Percentiles rank a stretch among this genome's conserved stretches.
Conservation (phyloP, 1,140 invertebrate species). For the Cyclargus thomasi region DNA sequence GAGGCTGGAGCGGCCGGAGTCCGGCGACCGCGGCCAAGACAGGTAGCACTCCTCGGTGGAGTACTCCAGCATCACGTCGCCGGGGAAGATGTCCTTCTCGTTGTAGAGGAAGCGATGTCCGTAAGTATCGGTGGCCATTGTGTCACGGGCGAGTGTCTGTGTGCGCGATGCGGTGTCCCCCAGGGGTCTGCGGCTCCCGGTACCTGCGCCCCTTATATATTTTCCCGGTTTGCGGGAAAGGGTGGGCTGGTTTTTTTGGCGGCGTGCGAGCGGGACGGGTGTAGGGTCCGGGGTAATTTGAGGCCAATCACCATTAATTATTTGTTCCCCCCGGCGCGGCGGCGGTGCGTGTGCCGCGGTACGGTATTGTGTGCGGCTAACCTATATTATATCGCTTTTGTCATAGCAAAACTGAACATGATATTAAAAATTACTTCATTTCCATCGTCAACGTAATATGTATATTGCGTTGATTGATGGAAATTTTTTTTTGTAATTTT, state of each 20-base stretch:
- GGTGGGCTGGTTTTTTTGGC: conserved; percentile 28
- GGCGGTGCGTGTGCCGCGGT: conserved; percentile 50
- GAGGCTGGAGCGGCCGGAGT: conserved; percentile 68
- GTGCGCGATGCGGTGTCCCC: conserved; percentile 43
- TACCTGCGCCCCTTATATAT: conserved; percentile 68
- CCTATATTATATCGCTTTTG: conserved; percentile 38
- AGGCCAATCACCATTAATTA: conserved; percentile 74
- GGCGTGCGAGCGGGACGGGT: conserved; percentile 39
- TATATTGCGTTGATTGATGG: too few species aligned
- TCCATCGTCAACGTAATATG: too few species aligned
- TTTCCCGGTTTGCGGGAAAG: conserved; percentile 48
- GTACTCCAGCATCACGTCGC: conserved; percentile 62
- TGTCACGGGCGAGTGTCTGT: conserved; percentile 47
- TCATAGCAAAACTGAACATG: conserved; percentile 18
- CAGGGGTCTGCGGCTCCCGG: conserved; percentile 46
- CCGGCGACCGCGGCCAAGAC: conserved; percentile 68
- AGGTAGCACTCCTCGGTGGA: conserved; percentile 59
- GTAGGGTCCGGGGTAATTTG: conserved; percentile 59
- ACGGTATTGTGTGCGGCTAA: conserved; percentile 48
- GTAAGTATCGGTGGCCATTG: conserved; percentile 71
- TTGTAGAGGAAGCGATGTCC: conserved; percentile 65
- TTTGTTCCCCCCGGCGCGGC: conserved; percentile 52
- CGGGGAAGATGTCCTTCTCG: conserved; percentile 64
- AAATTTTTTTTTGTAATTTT: too few species aligned
- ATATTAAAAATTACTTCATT: too few species aligned